A percentile compares a stretch with the other conserved stretches of the same genome.
phyloP scores from a whole-genome alignment of 2,888 invertebrate species.

The Euproctis similis region DNA sequence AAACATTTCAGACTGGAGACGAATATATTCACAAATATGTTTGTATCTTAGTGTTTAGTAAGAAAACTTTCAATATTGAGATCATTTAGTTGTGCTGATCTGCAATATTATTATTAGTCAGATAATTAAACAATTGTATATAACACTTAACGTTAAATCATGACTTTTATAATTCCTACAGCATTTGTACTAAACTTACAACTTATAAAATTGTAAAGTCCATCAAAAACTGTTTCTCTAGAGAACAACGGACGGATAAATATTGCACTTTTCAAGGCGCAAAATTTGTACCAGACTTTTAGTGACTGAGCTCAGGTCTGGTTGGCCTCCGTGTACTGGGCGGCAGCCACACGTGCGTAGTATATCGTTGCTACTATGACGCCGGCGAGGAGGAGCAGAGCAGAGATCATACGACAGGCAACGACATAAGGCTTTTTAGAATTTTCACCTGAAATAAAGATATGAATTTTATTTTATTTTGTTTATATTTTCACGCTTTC shows the following conservation, averaged over 20 bases:
- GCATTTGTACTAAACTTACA: too few relatives aligned
- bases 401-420: slow-evolving; percentile 38
- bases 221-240: slow-evolving; percentile 34
- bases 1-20: too few relatives aligned
- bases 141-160: too few relatives aligned
- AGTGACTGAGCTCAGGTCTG: slow-evolving; percentile 25
- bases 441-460: slow-evolving; percentile 51
- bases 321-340: slow-evolving; percentile 19
- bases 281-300: background rate
- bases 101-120: too few relatives aligned
- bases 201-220: slow-evolving; percentile 18
- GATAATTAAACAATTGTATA: too few relatives aligned
- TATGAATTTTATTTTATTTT: too few relatives aligned
- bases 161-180: too few relatives aligned
- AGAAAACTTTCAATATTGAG: too few relatives aligned
- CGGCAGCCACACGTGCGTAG: slow-evolving; percentile 21
- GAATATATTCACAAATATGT: too few relatives aligned
- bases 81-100: too few relatives aligned
- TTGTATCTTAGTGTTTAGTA: too few relatives aligned
- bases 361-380: slow-evolving; percentile 24
- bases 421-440: slow-evolving; percentile 30
- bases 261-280: slow-evolving; percentile 31
- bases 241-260: slow-evolving; percentile 38
- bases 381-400: slow-evolving; percentile 29
- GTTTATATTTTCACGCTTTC: too few relatives aligned